A percentile compares a stretch with the other conserved stretches of the same genome.
Evolutionary conservation across 1,140 invertebrate genomes (phyloP).

Genomic region (Steinernema feltiae): DNA sequence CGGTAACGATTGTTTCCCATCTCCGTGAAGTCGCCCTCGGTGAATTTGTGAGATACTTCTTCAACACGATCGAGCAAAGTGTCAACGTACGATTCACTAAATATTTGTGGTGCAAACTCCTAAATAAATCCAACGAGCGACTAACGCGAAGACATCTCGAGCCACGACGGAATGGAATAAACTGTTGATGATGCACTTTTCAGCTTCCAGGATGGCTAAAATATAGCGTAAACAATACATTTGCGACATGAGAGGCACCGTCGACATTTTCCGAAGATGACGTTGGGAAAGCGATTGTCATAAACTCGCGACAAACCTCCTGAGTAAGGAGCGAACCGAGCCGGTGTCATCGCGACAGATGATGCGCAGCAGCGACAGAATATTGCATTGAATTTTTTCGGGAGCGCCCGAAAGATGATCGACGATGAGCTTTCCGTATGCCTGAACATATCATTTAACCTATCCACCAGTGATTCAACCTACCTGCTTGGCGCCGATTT

Average conservation of each 20-base stretch:
- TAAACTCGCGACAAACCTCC: slow-evolving; percentile 6
- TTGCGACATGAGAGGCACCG: slow-evolving; percentile 19
- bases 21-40: not conserved
- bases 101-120: not conserved
- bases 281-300: slow-evolving; percentile 19
- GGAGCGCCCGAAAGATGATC: not conserved
- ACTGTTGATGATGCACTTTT: slow-evolving; percentile 48
- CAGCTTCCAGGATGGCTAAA: slow-evolving; percentile 51
- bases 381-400: not conserved
- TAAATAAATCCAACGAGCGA: slow-evolving; percentile 13
- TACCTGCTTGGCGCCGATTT: not conserved
- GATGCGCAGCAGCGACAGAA: slow-evolving; percentile 32
- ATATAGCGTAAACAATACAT: slow-evolving; percentile 12
- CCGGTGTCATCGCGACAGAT: slow-evolving; percentile 34
- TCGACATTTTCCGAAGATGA: slow-evolving; percentile 21
- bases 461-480: not conserved
- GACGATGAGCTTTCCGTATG: not conserved
- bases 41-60: not conserved
- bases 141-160: slow-evolving; percentile 40
- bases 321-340: slow-evolving; percentile 24
- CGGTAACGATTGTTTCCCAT: not conserved
- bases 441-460: not conserved
- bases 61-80: not conserved
- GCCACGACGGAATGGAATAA: slow-evolving; percentile 41
- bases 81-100: slow-evolving; percentile 4